Evolutionary conservation across 2,888 invertebrate genomes (phyloP), one percentile per base, ranked within the genome.

Genomic region (Drosophila antonietae): DNA sequence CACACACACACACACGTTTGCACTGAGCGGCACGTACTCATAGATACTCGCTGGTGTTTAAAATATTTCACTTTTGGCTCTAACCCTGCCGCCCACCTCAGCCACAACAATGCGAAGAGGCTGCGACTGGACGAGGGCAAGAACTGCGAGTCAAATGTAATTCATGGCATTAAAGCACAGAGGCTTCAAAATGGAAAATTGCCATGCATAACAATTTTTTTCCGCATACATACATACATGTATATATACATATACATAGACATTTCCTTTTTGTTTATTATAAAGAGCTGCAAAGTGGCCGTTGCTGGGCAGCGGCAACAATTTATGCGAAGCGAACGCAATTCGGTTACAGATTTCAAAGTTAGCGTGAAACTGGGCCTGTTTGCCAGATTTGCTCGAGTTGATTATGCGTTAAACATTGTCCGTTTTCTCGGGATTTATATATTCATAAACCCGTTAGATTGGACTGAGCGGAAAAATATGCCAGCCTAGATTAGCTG

Each of bases 131-230:
- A 41, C 53, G 10, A 49, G 43, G 23, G 20, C 44, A 39, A 44
- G 46, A 63, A 67, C 68, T 55, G 43, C 61, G 55, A 59, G 68
- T 66, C 64, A 73, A 68, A 85, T 82, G 73, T 83, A 82, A 88
- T 89, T 80, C 86, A 80, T 85, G 83, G 83, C 81, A 89, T 85
- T 80, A 88, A 89, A 78, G 73, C 73, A 74, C 73, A 76, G 86
- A 87, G 81, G 90, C 83, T 78, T 88, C 87, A 90, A 90, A 81
- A 87, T 82, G 81, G 89, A 83, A 90, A 90, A 91, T 90, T 90
- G 82, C 83, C 83, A 87, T 90, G 89, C 90, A 90, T 91, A 91
- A 87, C 78, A 91, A 84, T 83, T 79, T 79, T 73, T 83, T 62
- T 78, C 44, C 59, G 51, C 23, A 33, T 53, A 15, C 20, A 52